phyloP scores from a whole-genome alignment of 2,888 invertebrate species.

The Andrena marginata region DNA sequence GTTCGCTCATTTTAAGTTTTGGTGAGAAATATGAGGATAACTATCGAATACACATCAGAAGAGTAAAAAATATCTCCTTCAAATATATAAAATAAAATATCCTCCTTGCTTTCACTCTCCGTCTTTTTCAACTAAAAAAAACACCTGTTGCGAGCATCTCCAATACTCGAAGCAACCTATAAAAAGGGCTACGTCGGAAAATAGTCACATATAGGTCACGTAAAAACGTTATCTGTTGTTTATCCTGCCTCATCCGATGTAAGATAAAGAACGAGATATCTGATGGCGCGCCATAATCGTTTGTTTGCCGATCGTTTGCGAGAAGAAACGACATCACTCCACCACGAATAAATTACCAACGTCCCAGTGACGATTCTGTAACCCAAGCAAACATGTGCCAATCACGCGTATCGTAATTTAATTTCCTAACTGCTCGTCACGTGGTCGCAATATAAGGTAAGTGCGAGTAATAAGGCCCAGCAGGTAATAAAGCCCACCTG shows the following conservation, averaged over 20 bases:
- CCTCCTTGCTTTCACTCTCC: too few species aligned
- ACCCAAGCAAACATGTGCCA: slow-evolving; percentile 26
- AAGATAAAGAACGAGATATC: background rate
- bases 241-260: background rate
- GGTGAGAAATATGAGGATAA: too few species aligned
- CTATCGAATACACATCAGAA: too few species aligned
- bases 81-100: too few species aligned
- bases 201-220: background rate
- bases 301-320: background rate
- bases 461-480: too few species aligned
- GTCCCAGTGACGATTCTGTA: background rate
- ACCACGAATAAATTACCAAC: slow-evolving; percentile 14
- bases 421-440: slow-evolving; percentile 23
- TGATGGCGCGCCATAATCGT: background rate
- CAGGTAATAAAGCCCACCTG: too few species aligned
- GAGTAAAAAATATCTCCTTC: too few species aligned
- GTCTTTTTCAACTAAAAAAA: too few species aligned
- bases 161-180: too few species aligned
- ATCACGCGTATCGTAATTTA: slow-evolving; percentile 31
- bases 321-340: background rate
- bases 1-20: too few species aligned
- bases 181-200: background rate
- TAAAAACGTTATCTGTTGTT: background rate
- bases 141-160: too few species aligned
- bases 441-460: slow-evolving; percentile 9